phyloP scores from a whole-genome alignment of 2,888 invertebrate genomes.

The Leptogaster cylindrica region DNA sequence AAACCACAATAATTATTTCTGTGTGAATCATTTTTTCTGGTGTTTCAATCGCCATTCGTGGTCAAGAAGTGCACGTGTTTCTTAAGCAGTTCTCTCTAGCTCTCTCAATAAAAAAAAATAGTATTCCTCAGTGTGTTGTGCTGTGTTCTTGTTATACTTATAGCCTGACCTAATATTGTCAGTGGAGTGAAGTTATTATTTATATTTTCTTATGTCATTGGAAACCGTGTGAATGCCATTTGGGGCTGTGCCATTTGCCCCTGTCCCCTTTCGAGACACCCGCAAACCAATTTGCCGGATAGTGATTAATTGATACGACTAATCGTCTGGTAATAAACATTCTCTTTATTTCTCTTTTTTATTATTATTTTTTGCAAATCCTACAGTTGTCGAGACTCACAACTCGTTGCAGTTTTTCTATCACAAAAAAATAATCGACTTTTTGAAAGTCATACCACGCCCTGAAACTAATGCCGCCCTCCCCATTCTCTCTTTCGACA shows the following conservation, averaged over 20 bases:
- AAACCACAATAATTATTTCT: background rate
- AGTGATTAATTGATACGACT: slow-evolving; percentile 3
- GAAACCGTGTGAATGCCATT: background rate
- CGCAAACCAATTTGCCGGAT: background rate
- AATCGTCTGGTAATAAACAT: background rate
- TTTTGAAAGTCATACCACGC: no score
- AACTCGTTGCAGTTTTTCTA: no score
- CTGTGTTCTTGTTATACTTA: background rate
- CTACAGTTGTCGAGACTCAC: no score
- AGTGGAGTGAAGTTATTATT: slow-evolving; percentile 7
- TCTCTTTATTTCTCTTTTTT: background rate
- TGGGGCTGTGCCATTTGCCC: no score
- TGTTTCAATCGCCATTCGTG: background rate
- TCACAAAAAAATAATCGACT: no score
- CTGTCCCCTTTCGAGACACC: background rate
- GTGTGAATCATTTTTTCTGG: background rate
- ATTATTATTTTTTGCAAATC: background rate
- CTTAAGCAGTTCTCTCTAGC: no score
- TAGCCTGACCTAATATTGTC: background rate
- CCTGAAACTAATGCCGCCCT: no score
- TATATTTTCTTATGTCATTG: slow-evolving; percentile 27
- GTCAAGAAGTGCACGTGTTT: slow-evolving; percentile 11
- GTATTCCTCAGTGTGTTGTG: no score
- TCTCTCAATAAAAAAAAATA: no score
- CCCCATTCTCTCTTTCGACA: no score